Evolutionary conservation across 2,113 vertebrate species (phyloP), one percentile per base, ranked within the genome.

Genomic region (Oceanites oceanicus): DNA sequence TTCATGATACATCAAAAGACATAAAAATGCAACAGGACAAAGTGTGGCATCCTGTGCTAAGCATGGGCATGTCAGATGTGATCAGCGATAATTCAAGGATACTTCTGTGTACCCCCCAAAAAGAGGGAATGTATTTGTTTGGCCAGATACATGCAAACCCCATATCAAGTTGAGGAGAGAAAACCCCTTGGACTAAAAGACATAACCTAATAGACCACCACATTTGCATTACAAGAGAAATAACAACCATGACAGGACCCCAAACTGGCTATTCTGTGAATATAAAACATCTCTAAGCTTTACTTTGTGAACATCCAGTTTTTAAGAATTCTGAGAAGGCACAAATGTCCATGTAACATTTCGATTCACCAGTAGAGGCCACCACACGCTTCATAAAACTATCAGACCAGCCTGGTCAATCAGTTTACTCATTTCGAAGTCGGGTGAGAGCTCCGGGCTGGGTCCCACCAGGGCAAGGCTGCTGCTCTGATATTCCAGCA

Each of bases 361-460:
- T 67, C 6, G 8, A 34, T 65, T 4, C 1, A 67, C 97, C 98
- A 96, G 97, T 92, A 98, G 98, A 98, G 98, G 98, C 94, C 97
- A 96, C 95, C 89, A 96, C 92, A 98, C 50, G 23, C 98, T 94
- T 97, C 98, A 56, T 53, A 97, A 98, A 98, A 55, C 30, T 61
- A 5, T 14, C 36, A 72, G 61, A 40, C 45, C 4, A 44, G 38
- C 36, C 52, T 19, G 42, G 56, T 61, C 89, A 52, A 29, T 56
- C 50, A 8, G 21, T 56, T 71, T 21, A 6, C 75, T 76, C 22
- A 7, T 52, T 86, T 44, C 8, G 4, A 36, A 36, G 13, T 5
- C 1, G 0, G 7, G 3, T 40, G 18, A 52, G 30, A 56, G 22
- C 72, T 77, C 20, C 0, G 0, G 8, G 9, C 13, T 52, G 49